Evolutionary conservation across 1,140 invertebrate species (phyloP).

Genomic region (Drosophila parvula): DNA sequence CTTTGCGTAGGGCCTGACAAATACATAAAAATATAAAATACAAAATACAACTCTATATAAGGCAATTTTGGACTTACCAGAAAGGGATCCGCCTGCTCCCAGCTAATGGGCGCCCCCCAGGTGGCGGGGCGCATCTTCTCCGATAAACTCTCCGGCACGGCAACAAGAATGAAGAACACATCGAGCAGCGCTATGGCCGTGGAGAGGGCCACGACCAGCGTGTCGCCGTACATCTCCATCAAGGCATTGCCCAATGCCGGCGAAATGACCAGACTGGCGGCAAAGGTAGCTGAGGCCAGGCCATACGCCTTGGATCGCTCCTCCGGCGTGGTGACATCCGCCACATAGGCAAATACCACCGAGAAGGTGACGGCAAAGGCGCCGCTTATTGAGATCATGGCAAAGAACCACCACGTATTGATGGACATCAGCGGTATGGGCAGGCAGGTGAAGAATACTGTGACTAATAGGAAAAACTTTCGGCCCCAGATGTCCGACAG

Average conservation of each 20-base stretch:
- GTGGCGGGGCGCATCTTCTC: slow-evolving; percentile 94
- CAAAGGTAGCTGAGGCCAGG: slow-evolving; percentile 99
- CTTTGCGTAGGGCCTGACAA: slow-evolving; percentile 91
- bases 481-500: slow-evolving; percentile 99
- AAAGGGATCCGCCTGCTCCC: slow-evolving; percentile 99
- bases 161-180: slow-evolving; percentile 98
- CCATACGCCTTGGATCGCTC: slow-evolving; percentile 98
- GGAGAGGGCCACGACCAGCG: slow-evolving; percentile 97
- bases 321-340: slow-evolving; percentile 99
- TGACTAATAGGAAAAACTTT: slow-evolving; percentile 98
- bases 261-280: slow-evolving; percentile 98
- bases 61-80: slow-evolving; percentile 85
- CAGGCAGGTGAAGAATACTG: slow-evolving; percentile 99
- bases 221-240: slow-evolving; percentile 94
- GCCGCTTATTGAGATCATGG: slow-evolving; percentile 99
- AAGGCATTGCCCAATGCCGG: slow-evolving; percentile 98
- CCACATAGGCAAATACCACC: slow-evolving; percentile 99
- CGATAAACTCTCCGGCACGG: slow-evolving; percentile 98
- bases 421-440: slow-evolving; percentile 99
- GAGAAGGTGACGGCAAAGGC: slow-evolving; percentile 99
- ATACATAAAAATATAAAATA: neutral
- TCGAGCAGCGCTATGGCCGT: slow-evolving; percentile 98
- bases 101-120: slow-evolving; percentile 93
- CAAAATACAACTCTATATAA: no score
- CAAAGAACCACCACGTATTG: slow-evolving; percentile 99